Base-by-base conservation (phyloP, 1,140 invertebrate genomes). In the Prorops nasuta region DNA sequence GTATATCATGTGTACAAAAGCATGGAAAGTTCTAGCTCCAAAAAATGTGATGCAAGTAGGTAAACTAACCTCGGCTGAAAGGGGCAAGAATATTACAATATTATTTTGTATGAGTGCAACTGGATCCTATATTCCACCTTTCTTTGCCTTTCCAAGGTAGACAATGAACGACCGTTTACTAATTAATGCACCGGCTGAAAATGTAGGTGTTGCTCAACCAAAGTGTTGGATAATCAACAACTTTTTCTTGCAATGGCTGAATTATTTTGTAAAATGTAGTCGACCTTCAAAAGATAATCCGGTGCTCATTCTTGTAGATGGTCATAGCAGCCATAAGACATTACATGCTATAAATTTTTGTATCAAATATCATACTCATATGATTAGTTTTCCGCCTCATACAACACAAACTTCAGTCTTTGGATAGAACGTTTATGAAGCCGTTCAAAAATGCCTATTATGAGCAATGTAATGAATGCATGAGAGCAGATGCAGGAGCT, bases 21-120 rank as follows among this genome's bases (percentile, higher is more conserved):
- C 51, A 61, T 66, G 50, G 20, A 50, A 50, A 63, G 56, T 72
- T 10, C 16, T 77, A n/a, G 57, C 60, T 36, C 6, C 12, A 16
- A 72, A 71, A 62, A 64, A 66, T 17, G 65, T 67, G 28, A 58
- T 67, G 17, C 74, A 79, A 66, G 63, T 79, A 19, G 73, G 71
- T 14, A 41, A 51, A 16, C 44, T 72, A 14, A 64, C 68, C 16
- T 76, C 69, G 51, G 74, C 67, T 41, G 74, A 80, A 64, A 49
- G 69, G 19, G 74, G 74, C 10, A 55, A 64, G 9, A 72, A 73
- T 42, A 72, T 76, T 2, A 79, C 78, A 17, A 49, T 70, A 14
- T 63, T 68, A 43, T 68, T 58, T 40, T 59, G 59, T 36, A 54
- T 64, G 7, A 66, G 41, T 63, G 69, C 71, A 39, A 20, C 41